phyloP scores from a whole-genome alignment of 1,140 invertebrate species.

The Caenorhabditis latens region DNA sequence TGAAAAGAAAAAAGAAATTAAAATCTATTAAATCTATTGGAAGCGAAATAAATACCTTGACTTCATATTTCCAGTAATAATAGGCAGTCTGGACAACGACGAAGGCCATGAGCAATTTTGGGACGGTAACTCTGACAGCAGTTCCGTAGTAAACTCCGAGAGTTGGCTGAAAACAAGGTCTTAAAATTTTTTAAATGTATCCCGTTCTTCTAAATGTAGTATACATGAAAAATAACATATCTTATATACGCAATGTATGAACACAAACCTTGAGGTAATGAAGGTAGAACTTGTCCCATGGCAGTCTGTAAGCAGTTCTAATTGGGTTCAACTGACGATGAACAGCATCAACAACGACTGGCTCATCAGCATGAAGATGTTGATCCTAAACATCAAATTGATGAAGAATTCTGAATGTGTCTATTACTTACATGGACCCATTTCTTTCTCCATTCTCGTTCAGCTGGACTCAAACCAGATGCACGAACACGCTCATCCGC shows the following conservation, averaged over 20 bases:
- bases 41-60: constrained; percentile 62
- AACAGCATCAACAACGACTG: constrained; percentile 74
- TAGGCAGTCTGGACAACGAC: constrained; percentile 68
- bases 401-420: constrained; percentile 50
- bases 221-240: too few species aligned
- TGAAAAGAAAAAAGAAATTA: not conserved
- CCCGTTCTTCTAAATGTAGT: too few species aligned
- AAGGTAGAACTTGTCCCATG: constrained; percentile 74
- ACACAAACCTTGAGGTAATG: constrained; percentile 73
- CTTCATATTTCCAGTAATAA: constrained; percentile 75
- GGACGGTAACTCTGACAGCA: constrained; percentile 69
- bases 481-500: constrained; percentile 73
- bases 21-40: not conserved
- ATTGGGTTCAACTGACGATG: constrained; percentile 76
- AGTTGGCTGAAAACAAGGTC: constrained; percentile 48
- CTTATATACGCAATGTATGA: too few species aligned
- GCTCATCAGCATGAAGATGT: constrained; percentile 76
- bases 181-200: not conserved
- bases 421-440: constrained; percentile 61
- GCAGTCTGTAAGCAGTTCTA: constrained; percentile 73
- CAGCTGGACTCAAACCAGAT: constrained; percentile 72
- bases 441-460: constrained; percentile 76
- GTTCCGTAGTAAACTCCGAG: constrained; percentile 71
- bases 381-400: constrained; percentile 70
- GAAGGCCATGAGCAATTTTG: constrained; percentile 70